Evolutionary conservation across 2,888 invertebrate genomes (phyloP).

Genomic region (Ormia ochracea): DNA sequence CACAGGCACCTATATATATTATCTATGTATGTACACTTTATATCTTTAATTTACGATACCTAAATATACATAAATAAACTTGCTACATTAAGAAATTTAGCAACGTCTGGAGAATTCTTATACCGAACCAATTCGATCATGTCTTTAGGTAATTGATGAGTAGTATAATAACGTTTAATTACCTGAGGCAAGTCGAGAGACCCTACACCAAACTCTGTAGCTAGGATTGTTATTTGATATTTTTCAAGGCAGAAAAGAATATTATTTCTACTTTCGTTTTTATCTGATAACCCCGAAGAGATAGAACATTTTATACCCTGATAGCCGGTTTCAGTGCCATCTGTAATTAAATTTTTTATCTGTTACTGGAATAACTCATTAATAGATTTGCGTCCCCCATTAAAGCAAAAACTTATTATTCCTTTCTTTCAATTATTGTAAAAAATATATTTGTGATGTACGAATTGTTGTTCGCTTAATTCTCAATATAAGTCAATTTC

Average conservation of each 20-base stretch:
- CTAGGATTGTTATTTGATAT: conserved; percentile 90
- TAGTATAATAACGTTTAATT: conserved; percentile 68
- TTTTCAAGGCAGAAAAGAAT: conserved; percentile 93
- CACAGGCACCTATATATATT: background rate
- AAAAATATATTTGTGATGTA: too few relatives aligned
- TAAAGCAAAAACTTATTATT: too few relatives aligned
- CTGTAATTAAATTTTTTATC: conserved; percentile 46
- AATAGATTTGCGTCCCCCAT: too few relatives aligned
- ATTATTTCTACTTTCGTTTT: conserved; percentile 89
- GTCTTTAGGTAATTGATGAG: conserved; percentile 3
- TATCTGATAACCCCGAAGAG: conserved; percentile 85
- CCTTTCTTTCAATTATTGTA: too few relatives aligned
- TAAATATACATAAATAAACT: background rate
- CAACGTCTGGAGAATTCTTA: background rate
- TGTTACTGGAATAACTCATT: conserved; percentile 9
- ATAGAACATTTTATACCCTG: conserved; percentile 71
- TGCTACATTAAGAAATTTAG: background rate
- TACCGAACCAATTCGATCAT: conserved; percentile 31
- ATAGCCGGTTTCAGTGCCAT: conserved; percentile 34
- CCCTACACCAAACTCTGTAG: conserved; percentile 97
- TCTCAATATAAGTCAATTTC: background rate
- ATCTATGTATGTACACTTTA: background rate
- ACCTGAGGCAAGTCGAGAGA: conserved; percentile 90
- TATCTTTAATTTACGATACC: background rate
- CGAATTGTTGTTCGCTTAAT: background rate